Evolutionary conservation across 2,888 invertebrate species (phyloP), one percentile per base, ranked within the genome.

Genomic region (Stenurella melanura): DNA sequence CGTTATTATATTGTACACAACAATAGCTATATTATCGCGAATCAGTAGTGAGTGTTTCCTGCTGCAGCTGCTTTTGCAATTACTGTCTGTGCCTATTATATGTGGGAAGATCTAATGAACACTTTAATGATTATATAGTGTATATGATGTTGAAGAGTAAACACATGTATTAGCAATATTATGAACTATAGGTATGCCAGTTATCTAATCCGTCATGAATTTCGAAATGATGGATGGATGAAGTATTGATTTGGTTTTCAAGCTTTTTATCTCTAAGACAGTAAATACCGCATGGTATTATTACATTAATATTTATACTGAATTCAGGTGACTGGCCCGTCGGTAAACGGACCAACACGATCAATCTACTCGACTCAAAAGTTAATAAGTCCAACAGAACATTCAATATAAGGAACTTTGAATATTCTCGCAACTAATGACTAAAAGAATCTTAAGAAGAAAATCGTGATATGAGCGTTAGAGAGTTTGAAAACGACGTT

Each of bases 1-100:
- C 42, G 42, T 42, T 42, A 58, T 19, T 58, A 19, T 58, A 57
- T 57, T 57, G 30, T 34, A 34, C 30, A 58, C 21, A 21, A 21
- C 58, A 58, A 21, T 12, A 12, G 0, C 58, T 18, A 21, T 18
- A 21, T 58, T 58, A 19, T 58, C 58, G 11, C 21, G 58, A 21
- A 17, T 58, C 18, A 58, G 58, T 21, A 18, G 18, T 58, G 58
- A 58, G 58, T 58, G 58, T 17, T 19, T 21, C 12, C 17, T 58
- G 58, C 58, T 21, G 58, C 18, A 21, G 21, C 12, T 19, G 18
- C 21, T 58, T 12, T 21, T 21, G 58, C 58, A 58, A 58, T 58
- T 58, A 58, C 19, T 57, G 18, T 57, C 57, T 57, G 30, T 34
- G 30, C 9, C 57, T 18, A 21, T 58, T 58, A 10, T 21, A 58